phyloP scores from a whole-genome alignment of 2,888 invertebrate species.

The Drosophila helvetica region DNA sequence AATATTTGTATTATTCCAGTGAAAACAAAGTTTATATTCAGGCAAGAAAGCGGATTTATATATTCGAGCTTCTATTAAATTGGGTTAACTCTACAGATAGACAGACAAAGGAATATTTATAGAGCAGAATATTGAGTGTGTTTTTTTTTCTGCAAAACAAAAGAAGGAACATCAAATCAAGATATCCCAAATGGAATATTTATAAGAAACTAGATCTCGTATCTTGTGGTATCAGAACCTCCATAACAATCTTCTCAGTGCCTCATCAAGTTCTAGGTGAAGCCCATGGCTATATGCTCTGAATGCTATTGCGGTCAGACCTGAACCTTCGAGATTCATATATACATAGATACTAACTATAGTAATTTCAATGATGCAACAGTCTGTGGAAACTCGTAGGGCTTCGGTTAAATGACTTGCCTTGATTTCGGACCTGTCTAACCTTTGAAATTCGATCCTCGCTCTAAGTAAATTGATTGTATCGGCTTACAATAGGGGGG shows the following conservation, averaged over 20 bases:
- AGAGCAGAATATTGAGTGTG: not conserved
- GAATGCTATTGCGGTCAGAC: conserved; percentile 42
- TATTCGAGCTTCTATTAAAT: conserved; percentile 5
- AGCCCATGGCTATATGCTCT: conserved; percentile 27
- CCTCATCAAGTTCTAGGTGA: conserved; percentile 37
- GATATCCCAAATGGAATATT: not conserved
- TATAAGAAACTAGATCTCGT: conserved; percentile 2
- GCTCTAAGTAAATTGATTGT: not conserved
- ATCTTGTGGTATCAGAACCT: not conserved
- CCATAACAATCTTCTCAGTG: too few relatives aligned
- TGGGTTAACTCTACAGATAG: conserved; percentile 27
- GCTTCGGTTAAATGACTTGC: conserved; percentile 30
- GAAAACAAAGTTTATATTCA: not conserved
- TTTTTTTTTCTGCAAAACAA: conserved; percentile 1
- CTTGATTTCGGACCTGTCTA: conserved; percentile 10
- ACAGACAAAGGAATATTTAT: conserved; percentile 23
- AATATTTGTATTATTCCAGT: not conserved
- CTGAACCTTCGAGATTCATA: conserved; percentile 28
- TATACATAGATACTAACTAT: not conserved
- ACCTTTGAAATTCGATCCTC: conserved; percentile 24
- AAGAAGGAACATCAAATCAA: not conserved
- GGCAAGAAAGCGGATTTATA: conserved; percentile 31
- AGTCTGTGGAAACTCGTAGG: conserved; percentile 21
- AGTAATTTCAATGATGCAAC: conserved; percentile 22
- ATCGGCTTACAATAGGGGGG: not conserved